Conservation (phyloP, 2,888 invertebrate species). For the Cactoblastis cactorum region DNA sequence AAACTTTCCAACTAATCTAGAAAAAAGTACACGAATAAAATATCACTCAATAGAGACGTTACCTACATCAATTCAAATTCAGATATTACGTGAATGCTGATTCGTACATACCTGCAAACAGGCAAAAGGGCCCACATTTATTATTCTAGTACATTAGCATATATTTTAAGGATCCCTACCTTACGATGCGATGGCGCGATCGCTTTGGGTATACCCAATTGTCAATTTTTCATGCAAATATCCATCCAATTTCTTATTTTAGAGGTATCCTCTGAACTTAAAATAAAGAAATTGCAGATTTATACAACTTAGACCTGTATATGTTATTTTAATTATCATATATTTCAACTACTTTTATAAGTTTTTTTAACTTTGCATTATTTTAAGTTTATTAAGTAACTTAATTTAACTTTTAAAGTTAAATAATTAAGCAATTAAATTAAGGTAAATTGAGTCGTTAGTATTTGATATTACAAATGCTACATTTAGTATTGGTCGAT, state of each 20-base stretch:
- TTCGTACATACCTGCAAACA: not conserved
- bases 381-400: no score
- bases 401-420: no score
- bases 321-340: no score
- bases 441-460: no score
- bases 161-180: conserved; percentile 17
- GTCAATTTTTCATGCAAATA: conserved; percentile 60
- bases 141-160: conserved; percentile 18
- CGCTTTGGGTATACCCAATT: conserved; percentile 37
- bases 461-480: no score
- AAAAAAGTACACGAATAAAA: not conserved
- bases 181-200: conserved; percentile 22
- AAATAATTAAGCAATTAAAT: no score
- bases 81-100: not conserved
- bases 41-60: not conserved
- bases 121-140: conserved; percentile 6
- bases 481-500: no score
- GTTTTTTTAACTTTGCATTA: no score
- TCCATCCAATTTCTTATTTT: conserved; percentile 51
- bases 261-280: conserved; percentile 24
- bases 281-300: conserved; percentile 12
- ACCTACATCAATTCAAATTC: not conserved
- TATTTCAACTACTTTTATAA: no score
- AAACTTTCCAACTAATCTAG: not conserved
- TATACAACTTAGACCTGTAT: not conserved